Evolutionary conservation across 2,797 vertebrate species (phyloP).

Genomic region (Varecia variegata): DNA sequence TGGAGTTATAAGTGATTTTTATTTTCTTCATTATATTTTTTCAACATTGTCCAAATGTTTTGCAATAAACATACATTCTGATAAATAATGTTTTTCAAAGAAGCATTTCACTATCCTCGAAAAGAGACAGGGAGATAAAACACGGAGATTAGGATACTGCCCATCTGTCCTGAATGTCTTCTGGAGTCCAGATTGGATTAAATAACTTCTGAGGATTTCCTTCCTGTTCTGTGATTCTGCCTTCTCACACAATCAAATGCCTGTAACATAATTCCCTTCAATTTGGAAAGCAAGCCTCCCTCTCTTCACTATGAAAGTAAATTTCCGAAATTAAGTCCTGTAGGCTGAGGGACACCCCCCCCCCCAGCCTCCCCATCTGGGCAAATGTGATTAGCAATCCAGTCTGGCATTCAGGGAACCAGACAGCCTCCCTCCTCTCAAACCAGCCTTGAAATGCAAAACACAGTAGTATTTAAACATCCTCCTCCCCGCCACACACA

Average conservation of each 20-base stretch:
- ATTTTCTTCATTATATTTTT: slow-evolving; percentile 24
- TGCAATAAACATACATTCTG: neutral
- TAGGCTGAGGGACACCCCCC: neutral
- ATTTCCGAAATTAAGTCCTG: slow-evolving; percentile 52
- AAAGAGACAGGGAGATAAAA: neutral
- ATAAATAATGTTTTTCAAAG: slow-evolving; percentile 5
- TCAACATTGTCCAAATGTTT: slow-evolving; percentile 9
- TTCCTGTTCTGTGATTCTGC: slow-evolving; percentile 59
- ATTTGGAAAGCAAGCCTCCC: slow-evolving; percentile 45
- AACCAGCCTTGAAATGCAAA: slow-evolving; percentile 64
- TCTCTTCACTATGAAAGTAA: slow-evolving; percentile 35
- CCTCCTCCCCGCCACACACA: neutral
- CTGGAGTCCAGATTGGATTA: slow-evolving; percentile 37
- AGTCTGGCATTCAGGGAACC: neutral
- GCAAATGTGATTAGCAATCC: slow-evolving; percentile 18
- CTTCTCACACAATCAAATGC: slow-evolving; percentile 47
- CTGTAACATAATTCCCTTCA: slow-evolving; percentile 59
- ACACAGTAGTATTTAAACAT: slow-evolving; percentile 6
- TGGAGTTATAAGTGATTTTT: neutral
- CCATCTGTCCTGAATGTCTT: slow-evolving; percentile 41
- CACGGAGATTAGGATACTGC: neutral
- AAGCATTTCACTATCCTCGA: neutral
- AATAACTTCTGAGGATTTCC: slow-evolving; percentile 67
- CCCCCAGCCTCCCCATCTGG: neutral
- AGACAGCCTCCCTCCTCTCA: neutral